Evolutionary conservation across 1,140 invertebrate species (phyloP).

Genomic region (Solenopsis fugax): DNA sequence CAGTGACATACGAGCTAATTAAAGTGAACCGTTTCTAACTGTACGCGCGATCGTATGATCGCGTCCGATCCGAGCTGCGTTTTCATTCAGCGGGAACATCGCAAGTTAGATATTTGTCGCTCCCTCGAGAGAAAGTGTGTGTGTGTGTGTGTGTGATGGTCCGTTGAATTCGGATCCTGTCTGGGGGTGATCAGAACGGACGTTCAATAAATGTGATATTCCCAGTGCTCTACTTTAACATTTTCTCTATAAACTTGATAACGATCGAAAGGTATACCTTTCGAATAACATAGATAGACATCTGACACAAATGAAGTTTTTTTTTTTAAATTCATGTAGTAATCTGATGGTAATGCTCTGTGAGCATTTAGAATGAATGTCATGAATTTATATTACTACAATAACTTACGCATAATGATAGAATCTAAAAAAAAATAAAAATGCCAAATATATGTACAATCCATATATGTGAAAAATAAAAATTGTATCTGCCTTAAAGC

Average conservation of each 20-base stretch:
- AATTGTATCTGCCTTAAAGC: not conserved
- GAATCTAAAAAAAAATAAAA: not conserved
- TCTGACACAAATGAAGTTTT: not conserved
- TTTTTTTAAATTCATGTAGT: not conserved
- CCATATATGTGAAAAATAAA: not conserved
- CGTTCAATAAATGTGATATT: not conserved
- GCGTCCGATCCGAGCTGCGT: constrained; percentile 34
- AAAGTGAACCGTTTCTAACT: constrained; percentile 61
- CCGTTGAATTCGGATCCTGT: constrained; percentile 5
- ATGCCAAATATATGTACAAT: not conserved
- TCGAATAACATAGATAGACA: not conserved
- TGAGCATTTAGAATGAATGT: not conserved
- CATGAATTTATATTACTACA: constrained; percentile 11
- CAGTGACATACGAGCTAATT: constrained; percentile 60
- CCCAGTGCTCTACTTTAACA: not conserved
- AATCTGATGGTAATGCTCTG: not conserved
- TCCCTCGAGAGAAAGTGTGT: constrained; percentile 16
- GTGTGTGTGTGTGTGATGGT: not conserved
- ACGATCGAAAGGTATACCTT: not conserved
- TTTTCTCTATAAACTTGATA: not conserved
- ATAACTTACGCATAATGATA: not conserved
- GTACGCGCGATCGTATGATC: constrained; percentile 53
- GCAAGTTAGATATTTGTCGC: constrained; percentile 35
- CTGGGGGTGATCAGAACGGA: not conserved
- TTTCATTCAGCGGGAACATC: constrained; percentile 33